Evolutionary conservation across 2,113 vertebrate species (phyloP).

Genomic region (Psephotus haematonotus): DNA sequence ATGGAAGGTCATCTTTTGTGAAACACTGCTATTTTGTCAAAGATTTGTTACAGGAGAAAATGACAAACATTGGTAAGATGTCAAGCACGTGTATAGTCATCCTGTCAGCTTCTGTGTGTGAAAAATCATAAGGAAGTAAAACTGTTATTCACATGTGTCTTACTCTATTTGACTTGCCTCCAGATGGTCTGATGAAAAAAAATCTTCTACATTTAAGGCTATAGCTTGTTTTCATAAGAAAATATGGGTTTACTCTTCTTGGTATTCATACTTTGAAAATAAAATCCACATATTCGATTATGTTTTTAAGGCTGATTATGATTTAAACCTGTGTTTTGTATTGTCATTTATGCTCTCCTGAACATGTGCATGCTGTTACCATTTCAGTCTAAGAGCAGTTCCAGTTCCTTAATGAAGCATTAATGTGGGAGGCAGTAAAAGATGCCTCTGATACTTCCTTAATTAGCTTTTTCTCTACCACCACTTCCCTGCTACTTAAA

Average conservation of each 20-base stretch:
- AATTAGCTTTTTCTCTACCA: background rate
- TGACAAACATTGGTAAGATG: background rate
- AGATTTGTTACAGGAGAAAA: conserved; percentile 6
- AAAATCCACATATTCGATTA: background rate
- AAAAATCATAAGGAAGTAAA: background rate
- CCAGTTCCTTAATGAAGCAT: conserved; percentile 5
- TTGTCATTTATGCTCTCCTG: background rate
- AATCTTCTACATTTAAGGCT: background rate
- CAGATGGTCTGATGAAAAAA: background rate
- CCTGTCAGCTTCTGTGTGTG: background rate
- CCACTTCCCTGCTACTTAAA: background rate
- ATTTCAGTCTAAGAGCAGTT: background rate
- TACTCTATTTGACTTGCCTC: background rate
- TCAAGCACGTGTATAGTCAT: background rate
- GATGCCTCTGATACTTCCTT: background rate
- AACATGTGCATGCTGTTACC: background rate
- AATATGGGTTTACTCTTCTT: background rate
- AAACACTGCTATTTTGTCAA: background rate
- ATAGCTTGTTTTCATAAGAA: background rate
- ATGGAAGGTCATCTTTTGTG: background rate
- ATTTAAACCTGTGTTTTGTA: background rate
- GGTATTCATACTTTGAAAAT: background rate
- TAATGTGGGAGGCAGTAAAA: background rate
- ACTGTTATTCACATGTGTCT: background rate
- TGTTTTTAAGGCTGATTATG: background rate